Base-by-base conservation (phyloP, 2,113 vertebrate species). In the Labrus mixtus region DNA sequence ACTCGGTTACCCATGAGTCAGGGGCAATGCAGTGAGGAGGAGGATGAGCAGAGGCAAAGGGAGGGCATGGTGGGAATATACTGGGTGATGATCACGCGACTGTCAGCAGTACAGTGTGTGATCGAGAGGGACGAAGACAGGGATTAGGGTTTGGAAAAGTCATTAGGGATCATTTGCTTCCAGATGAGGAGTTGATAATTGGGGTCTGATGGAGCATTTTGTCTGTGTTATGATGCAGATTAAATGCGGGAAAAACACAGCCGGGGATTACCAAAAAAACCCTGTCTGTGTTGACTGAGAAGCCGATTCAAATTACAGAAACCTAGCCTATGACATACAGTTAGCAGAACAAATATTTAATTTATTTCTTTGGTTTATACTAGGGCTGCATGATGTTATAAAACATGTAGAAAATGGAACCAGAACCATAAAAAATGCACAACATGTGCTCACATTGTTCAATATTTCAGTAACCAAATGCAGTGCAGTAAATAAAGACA, bases 1-100 rank as follows among this genome's bases (percentile, higher is more conserved):
- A 76, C 20, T 85, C 53, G 23, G 75, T 33, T 78, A 65, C 17
- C 78, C 3, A 0, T 59, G 73, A 88, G 77, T 60, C 56, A 69
- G 57, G 33, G 39, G 63, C 45, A 57, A 19, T 29, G 9, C 64
- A 50, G 25, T 6, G 20, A 65, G 22, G 57, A 60, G 33, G 39
- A 59, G 64, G 56, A 62, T 23, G 33, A 36, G 61, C 25, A 66
- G 61, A 13, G 60, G 51, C 17, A 33, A 23, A 25, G 23, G 33
- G 37, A 36, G 46, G 48, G 54, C 33, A 58, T 60, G 37, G 15
- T 53, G 61, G 58, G 72, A 79, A 69, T 12, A 46, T 23, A 54
- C 11, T 25, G 50, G 73, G 56, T 81, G 54, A 61, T 57, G 71
- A 87, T 37, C n/a, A 46, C 73, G 51, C 15, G 73, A 68, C 48